Evolutionary conservation across 2,113 vertebrate species (phyloP), one percentile per base, ranked within the genome.

Genomic region (Nannospalax galili): DNA sequence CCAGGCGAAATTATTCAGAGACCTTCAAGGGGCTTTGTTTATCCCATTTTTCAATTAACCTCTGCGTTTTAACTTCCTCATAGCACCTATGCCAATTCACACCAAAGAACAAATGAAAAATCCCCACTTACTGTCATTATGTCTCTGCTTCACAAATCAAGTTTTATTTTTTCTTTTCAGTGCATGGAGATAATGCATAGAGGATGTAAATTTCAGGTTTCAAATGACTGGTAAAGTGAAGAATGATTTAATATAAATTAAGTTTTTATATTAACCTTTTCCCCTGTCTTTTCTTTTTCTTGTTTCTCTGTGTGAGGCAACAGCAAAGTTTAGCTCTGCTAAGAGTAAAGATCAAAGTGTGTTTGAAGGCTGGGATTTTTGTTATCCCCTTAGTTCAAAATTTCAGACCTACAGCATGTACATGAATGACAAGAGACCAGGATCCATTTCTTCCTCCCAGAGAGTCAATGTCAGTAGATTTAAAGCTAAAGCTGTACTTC

Each of bases 21-120:
- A 98, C 98, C 96, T 98, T 98, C 96, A 96, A 98, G 95, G 97
- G 96, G 96, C 97, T 98, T 99, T 99, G 98, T 99, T 99, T 99
- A 99, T 99, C 99, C 98, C 97, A 98, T 99, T 99, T 99, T 99
- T 99, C 99, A 99, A 99, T 99, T 99, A 99, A 99, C 99, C 99
- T 99, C 98, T 97, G 94, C 88, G 85, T 99, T 99, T 99, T 99
- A 99, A 99, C 98, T 99, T 98, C 98, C 98, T 99, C 97, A 97
- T 98, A 98, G 99, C 98, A 97, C 97, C 88, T 96, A 88, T 95
- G 93, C 98, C 98, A 99, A 99, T 99, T 99, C 98, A 98, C 98
- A 98, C 98, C 94, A 97, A 98, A 98, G 98, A 99, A 99, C 98
- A 99, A 99, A 99, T 97, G 98, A 98, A 98, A 98, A 98, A 95